Evolutionary conservation across 2,797 vertebrate species (phyloP).

Genomic region (Rhinoraja longicauda): DNA sequence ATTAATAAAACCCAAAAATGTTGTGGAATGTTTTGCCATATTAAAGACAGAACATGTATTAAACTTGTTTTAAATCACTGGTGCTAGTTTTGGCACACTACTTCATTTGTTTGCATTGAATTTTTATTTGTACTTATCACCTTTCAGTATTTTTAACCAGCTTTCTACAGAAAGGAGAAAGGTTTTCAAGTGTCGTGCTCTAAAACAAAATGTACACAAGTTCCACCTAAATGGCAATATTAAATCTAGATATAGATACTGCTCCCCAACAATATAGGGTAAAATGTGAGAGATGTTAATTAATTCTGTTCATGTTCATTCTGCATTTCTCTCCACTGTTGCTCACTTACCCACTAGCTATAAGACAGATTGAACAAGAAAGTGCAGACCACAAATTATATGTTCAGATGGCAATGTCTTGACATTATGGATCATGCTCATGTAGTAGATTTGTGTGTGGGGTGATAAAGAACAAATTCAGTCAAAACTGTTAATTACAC

Average conservation of each 20-base stretch:
- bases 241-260: background rate
- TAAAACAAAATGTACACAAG: background rate
- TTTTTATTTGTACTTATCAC: background rate
- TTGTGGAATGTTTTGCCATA: too few relatives aligned
- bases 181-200: background rate
- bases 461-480: too few relatives aligned
- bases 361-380: background rate
- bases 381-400: background rate
- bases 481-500: too few relatives aligned
- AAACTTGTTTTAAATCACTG: too few relatives aligned
- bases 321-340: too few relatives aligned
- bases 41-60: too few relatives aligned
- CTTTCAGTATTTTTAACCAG: background rate
- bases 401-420: background rate
- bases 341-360: background rate
- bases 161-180: background rate
- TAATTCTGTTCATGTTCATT: background rate
- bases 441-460: too few relatives aligned
- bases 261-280: background rate
- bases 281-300: background rate
- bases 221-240: background rate
- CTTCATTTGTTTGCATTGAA: background rate
- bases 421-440: too few relatives aligned
- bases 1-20: too few relatives aligned
- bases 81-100: background rate